A percentile compares a stretch with the other conserved stretches of the same genome.
Conservation (phyloP, 2,888 invertebrate genomes). For the Conchocele bisecta region DNA sequence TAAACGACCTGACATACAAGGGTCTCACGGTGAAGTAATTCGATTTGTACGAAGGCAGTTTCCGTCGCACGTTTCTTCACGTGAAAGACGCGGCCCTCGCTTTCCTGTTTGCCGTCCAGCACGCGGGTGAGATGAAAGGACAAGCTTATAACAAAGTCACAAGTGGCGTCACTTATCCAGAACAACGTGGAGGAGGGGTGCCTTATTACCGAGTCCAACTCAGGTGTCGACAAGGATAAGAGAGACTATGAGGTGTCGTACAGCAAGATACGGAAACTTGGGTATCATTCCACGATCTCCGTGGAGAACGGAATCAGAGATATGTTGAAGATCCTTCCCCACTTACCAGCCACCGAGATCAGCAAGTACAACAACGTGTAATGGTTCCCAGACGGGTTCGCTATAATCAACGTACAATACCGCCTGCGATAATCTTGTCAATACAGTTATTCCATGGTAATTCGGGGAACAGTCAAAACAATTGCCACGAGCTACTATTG, state of each 20-base stretch:
- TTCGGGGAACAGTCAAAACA: no score
- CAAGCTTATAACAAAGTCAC: constrained; percentile 79
- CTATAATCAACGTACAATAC: no score
- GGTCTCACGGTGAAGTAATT: constrained; percentile 71
- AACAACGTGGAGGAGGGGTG: constrained; percentile 68
- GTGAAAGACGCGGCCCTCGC: constrained; percentile 80
- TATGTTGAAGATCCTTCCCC: constrained; percentile 74
- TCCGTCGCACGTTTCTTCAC: constrained; percentile 80
- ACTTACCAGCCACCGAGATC: constrained; percentile 59
- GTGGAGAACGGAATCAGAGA: constrained; percentile 76
- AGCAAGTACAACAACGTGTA: constrained; percentile 65
- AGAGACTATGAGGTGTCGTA: constrained; percentile 81
- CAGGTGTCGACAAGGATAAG: constrained; percentile 80
- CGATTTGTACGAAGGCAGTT: constrained; percentile 78
- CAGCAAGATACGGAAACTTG: constrained; percentile 74
- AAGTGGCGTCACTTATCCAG: constrained; percentile 75
- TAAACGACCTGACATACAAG: constrained; percentile 11
- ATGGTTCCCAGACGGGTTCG: no score
- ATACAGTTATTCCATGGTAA: no score
- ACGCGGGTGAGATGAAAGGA: constrained; percentile 75
- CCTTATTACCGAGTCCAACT: constrained; percentile 63
- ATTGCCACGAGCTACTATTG: no score
- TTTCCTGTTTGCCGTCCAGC: constrained; percentile 76
- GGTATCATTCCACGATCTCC: constrained; percentile 73
- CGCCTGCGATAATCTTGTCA: no score